Percentiles rank a stretch among this genome's conserved stretches.
Conservation (phyloP, 1,140 invertebrate genomes). For the Ceratina australensis region DNA sequence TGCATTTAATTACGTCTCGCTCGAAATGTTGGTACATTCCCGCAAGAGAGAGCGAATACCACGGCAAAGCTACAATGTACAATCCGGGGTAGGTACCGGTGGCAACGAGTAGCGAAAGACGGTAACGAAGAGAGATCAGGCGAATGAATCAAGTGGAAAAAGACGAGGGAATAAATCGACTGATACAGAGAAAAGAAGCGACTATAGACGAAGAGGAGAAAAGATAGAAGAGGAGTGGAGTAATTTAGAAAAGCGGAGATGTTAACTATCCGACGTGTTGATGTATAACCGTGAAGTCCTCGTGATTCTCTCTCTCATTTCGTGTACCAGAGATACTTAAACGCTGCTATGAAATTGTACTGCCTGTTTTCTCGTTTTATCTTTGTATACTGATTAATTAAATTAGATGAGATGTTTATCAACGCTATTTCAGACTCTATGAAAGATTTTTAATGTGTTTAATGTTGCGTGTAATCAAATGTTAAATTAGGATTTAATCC, state of each 20-base stretch:
- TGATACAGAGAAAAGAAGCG: background rate
- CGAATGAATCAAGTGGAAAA: background rate
- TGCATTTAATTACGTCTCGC: background rate
- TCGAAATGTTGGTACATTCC: background rate
- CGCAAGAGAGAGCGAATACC: too few relatives aligned
- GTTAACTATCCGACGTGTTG: slow-evolving; percentile 29
- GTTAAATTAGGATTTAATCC: too few relatives aligned
- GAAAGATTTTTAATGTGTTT: too few relatives aligned
- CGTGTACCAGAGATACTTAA: background rate
- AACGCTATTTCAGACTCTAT: too few relatives aligned
- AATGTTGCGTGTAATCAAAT: too few relatives aligned
- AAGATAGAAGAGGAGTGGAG: background rate
- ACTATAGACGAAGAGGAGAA: background rate
- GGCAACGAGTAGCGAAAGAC: too few relatives aligned
- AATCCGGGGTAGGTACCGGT: too few relatives aligned
- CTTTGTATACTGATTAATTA: too few relatives aligned
- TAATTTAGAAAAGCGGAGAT: slow-evolving; percentile 20
- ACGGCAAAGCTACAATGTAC: too few relatives aligned
- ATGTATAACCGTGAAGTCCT: slow-evolving; percentile 24
- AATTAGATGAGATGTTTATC: too few relatives aligned
- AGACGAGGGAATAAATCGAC: background rate
- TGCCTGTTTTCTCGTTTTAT: slow-evolving; percentile 4
- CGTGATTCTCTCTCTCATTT: background rate
- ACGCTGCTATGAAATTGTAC: background rate
- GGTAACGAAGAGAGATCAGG: background rate